Conservation (phyloP, 2,113 vertebrate species). For the Urocitellus parryii region DNA sequence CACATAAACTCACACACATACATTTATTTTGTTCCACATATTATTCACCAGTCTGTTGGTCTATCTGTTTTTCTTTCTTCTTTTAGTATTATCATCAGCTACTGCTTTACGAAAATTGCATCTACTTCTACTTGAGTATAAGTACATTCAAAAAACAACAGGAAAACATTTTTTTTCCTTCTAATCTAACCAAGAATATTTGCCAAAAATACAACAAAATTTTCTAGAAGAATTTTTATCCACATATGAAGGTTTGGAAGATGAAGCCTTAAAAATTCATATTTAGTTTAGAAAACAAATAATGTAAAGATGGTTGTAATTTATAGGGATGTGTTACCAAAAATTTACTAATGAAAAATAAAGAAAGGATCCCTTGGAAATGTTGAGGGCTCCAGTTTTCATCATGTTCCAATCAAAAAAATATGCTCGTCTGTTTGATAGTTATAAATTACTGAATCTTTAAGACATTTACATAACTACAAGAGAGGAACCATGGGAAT, state of each 20-base stretch:
- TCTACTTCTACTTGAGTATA: conserved; percentile 79
- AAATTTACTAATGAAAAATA: conserved; percentile 49
- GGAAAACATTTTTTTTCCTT: conserved; percentile 43
- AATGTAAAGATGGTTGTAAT: neutral
- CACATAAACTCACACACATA: neutral
- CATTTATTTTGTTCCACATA: conserved; percentile 72
- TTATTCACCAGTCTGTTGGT: conserved; percentile 73
- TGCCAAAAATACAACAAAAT: conserved; percentile 43
- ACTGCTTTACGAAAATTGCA: conserved; percentile 80
- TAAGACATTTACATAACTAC: neutral
- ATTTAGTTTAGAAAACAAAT: conserved; percentile 58
- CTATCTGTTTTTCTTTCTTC: conserved; percentile 62
- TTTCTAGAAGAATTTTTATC: conserved; percentile 44
- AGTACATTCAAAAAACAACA: conserved; percentile 62
- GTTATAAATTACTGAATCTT: neutral
- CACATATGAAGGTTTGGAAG: neutral
- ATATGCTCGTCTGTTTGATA: neutral
- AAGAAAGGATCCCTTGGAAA: neutral
- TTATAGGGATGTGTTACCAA: neutral
- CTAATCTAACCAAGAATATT: conserved; percentile 61
- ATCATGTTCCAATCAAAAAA: neutral
- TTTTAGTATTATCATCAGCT: conserved; percentile 80
- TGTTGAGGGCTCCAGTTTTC: neutral
- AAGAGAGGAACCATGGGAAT: neutral
- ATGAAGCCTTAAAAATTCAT: neutral